phyloP scores from a whole-genome alignment of 2,888 invertebrate species.

The Dusona sp. region DNA sequence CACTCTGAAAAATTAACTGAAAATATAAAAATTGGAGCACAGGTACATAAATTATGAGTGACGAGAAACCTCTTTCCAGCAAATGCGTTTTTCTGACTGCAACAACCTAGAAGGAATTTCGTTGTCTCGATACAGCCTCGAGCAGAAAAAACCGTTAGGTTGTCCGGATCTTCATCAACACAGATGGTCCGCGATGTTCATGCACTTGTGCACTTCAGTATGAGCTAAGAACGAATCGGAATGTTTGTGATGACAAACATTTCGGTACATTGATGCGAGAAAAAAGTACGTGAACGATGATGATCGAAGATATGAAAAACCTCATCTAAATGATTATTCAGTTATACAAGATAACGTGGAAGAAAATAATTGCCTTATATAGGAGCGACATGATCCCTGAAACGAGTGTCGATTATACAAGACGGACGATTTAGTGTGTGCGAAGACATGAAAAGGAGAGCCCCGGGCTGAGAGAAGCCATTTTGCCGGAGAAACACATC shows the following conservation, averaged over 20 bases:
- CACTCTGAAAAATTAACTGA: no score
- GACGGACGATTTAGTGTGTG: neutral
- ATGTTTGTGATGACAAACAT: neutral
- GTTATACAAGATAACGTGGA: neutral
- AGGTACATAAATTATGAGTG: no score
- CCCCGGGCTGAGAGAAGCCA: constrained; percentile 41
- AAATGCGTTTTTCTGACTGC: neutral
- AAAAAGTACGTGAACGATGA: no score
- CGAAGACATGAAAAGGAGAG: constrained; percentile 28
- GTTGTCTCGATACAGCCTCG: neutral
- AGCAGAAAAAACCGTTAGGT: constrained; percentile 24
- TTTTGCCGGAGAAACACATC: constrained; percentile 52
- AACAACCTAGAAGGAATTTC: no score
- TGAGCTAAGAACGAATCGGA: neutral
- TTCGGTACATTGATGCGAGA: neutral
- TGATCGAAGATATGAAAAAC: no score
- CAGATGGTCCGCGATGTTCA: neutral
- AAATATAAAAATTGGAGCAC: no score
- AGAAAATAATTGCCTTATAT: neutral
- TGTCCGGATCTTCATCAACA: constrained; percentile 6
- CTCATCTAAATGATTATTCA: neutral
- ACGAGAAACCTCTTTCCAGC: neutral
- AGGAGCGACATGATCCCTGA: neutral
- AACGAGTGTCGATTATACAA: neutral
- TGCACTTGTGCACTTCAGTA: neutral